A percentile compares a stretch with the other conserved stretches of the same genome.
These are phyloP conservation scores for Spicauda simplicius DNA, from an alignment of 2,888 invertebrate genomes.

Conservation along the genomic window DNA sequence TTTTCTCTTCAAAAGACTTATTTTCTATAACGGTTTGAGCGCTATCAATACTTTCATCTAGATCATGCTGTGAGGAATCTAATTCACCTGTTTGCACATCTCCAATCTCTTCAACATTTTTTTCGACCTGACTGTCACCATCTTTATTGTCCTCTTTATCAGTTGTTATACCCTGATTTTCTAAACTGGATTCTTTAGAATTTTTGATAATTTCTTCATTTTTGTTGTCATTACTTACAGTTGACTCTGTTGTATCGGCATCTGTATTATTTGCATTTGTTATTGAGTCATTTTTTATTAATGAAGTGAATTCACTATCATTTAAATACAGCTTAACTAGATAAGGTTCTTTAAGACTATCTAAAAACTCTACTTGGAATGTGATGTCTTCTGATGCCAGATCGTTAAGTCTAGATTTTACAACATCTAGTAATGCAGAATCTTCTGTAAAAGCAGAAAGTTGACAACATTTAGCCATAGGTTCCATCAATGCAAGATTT, in stretches of 20 bases:
- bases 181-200: constrained; percentile 2
- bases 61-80: constrained; percentile 62
- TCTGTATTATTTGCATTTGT: constrained; percentile 1
- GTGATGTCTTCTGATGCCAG: constrained; percentile 62
- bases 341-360: constrained; percentile 83
- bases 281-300: constrained; percentile 44
- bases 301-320: constrained; percentile 70
- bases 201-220: not conserved
- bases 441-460: constrained; percentile 78
- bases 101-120: constrained; percentile 6
- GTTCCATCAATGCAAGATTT: constrained; percentile 82
- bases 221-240: not conserved
- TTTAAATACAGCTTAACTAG: constrained; percentile 85
- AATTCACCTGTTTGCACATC: constrained; percentile 39
- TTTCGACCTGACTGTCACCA: not conserved
- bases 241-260: too few relatives aligned
- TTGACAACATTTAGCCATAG: constrained; percentile 87
- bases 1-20: constrained; percentile 58
- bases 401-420: constrained; percentile 65
- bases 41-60: constrained; percentile 70
- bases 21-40: constrained; percentile 73
- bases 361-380: constrained; percentile 86
- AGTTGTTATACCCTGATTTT: not conserved
- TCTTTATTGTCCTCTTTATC: constrained; percentile 8
- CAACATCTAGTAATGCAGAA: constrained; percentile 67